Evolutionary conservation across 2,797 vertebrate species (phyloP).

Genomic region (Rachycentron canadum): DNA sequence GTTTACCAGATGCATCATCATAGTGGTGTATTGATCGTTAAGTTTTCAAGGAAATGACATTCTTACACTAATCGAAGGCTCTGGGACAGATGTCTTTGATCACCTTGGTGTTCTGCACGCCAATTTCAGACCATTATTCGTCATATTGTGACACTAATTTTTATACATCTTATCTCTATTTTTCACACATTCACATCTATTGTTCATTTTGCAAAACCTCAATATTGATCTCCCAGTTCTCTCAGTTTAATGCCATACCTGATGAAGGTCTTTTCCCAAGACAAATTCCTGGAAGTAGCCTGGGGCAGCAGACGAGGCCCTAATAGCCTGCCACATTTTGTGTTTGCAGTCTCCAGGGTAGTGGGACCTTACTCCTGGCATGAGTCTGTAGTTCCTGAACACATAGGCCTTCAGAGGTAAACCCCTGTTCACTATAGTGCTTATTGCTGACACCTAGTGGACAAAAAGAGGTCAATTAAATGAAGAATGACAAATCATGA

Average conservation of each 20-base stretch:
- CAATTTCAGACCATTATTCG: background rate
- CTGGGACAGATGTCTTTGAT: background rate
- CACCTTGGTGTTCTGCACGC: background rate
- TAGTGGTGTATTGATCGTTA: constrained; percentile 30
- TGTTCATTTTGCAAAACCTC: background rate
- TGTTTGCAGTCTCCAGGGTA: constrained; percentile 93
- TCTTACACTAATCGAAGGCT: constrained; percentile 7
- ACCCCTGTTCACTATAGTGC: constrained; percentile 95
- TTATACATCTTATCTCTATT: background rate
- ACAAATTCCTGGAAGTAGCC: constrained; percentile 97
- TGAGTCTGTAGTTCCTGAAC: constrained; percentile 96
- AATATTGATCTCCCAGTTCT: background rate
- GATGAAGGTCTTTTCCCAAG: constrained; percentile 94
- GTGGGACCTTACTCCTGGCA: constrained; percentile 93
- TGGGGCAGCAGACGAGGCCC: constrained; percentile 95
- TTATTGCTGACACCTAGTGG: constrained; percentile 95
- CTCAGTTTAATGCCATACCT: constrained; percentile 81
- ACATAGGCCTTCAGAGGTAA: constrained; percentile 93
- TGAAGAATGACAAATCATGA: background rate
- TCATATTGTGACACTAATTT: background rate
- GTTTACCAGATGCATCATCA: constrained; percentile 8
- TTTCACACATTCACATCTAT: background rate
- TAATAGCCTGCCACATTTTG: constrained; percentile 96
- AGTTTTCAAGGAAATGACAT: constrained; percentile 28
- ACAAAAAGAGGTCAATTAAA: constrained; percentile 11